Base-by-base conservation (phyloP, 1,140 invertebrate genomes). In the Drosophila takahashii region DNA sequence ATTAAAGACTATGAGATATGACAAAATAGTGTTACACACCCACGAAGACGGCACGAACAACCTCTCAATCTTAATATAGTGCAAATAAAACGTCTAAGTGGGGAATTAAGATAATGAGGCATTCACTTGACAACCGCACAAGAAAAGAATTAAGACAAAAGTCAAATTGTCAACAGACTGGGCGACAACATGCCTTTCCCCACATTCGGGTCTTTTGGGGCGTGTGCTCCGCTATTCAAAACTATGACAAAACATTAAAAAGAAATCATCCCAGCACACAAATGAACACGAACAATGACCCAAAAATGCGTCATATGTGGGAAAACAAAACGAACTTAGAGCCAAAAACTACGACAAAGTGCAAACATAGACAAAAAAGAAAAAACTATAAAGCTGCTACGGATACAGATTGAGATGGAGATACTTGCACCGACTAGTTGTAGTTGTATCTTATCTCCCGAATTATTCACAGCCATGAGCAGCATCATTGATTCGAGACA, bases 401-500 rank as follows among this genome's bases (percentile, higher is more conserved):
- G 57, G 51, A 72, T 47, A 62, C 58, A 69, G 54, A 39, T 61
- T 53, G 29, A 51, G 29, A 18, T 42, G 9, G 9, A 52, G 51
- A 57, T 51, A 65, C 44, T 54, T 42, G 32, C 16, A n/a, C 27
- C 16, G 7, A 22, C n/a, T 32, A 29, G 51, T 29, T 44, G 26
- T 59, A 18, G 18, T 13, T 44, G 27, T 37, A 60, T 10, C 36
- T 32, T 45, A 47, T 54, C 41, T 37, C n/a, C 34, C 22, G 27
- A 22, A 27, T 45, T 56, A 44, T 18, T 27, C 59, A 29, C 26
- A 34, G 16, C 15, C 32, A 26, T 32, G 45, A 26, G 44, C 37
- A 53, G 48, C 67, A 41, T 75, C 71, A 66, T 75, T 66, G 71
- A 75, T 75, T 52, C 59, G 16, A 75, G 47, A 75, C 59, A 75